Base-by-base conservation (phyloP, 2,888 invertebrate species). In the Zaprionus obscuricornis region DNA sequence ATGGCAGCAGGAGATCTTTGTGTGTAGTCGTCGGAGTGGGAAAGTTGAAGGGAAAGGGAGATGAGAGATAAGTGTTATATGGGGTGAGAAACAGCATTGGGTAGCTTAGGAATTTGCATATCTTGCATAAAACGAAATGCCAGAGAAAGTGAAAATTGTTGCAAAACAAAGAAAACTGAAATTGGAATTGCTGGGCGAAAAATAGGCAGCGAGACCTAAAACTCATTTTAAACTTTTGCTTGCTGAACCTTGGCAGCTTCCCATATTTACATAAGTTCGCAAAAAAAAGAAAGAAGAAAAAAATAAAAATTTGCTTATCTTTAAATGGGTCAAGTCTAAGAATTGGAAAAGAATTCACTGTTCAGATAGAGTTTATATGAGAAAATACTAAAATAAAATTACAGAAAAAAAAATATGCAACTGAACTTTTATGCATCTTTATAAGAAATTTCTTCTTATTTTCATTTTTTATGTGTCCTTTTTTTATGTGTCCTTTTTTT, bases 61-160 rank as follows among this genome's bases (percentile, higher is more conserved):
- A 8, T 27, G 18, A 18, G 10, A 51, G 50, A 67, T 67, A 67
- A 47, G 62, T 20, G 33, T 29, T 34, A 16, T 49, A 16, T 42
- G 42, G 65, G 8, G 18, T 50, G 47, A 29, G 66, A 63, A 50
- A 46, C 46, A 49, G 46, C 66, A 50, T 24, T 49, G 37, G 67
- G 47, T 51, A 60, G 56, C 56, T 62, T 24, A 50, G 68, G 68
- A 73, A 69, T 69, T 69, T 69, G 69, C 69, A 73, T 69, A 69
- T 73, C 74, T 69, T 49, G 73, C 69, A 69, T 52, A 69, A 73
- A 73, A 52, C 36, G 45, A 50, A 59, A 67, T 67, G 68, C 68
- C 69, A 56, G 45, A 33, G 68, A 69, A 69, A 73, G 69, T 69
- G 74, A 69, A 62, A 73, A 73, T 73, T 73, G 73, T 73, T 56